These are phyloP conservation scores for Chionodraco myersi DNA, from an alignment of 2,113 vertebrate genomes.

Conservation along the genomic window DNA sequence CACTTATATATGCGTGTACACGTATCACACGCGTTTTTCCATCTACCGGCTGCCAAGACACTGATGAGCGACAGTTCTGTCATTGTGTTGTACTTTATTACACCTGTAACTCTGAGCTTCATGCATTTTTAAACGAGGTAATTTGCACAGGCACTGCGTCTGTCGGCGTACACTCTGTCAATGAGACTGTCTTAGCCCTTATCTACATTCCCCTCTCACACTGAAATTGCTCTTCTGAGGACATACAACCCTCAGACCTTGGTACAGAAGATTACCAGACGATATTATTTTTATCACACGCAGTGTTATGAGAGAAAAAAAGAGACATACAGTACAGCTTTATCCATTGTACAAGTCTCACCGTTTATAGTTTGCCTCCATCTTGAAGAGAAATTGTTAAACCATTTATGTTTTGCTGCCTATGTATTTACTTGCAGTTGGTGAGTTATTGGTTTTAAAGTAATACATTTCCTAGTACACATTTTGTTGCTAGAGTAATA, in stretches of 20 bases:
- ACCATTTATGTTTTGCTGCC: constrained; percentile 7
- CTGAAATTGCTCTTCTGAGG: constrained; percentile 61
- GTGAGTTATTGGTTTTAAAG: constrained; percentile 12
- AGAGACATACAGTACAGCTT: neutral
- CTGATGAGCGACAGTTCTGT: constrained; percentile 69
- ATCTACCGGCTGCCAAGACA: constrained; percentile 47
- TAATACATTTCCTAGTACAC: neutral
- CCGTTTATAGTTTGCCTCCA: neutral
- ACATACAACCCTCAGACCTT: constrained; percentile 52
- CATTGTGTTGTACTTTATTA: constrained; percentile 79
- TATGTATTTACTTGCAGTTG: neutral
- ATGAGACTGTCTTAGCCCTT: constrained; percentile 53
- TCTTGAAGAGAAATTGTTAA: constrained; percentile 26
- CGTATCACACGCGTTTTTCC: neutral
- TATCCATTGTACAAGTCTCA: constrained; percentile 11
- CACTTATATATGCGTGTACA: constrained; percentile 12
- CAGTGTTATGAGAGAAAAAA: constrained; percentile 28
- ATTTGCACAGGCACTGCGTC: constrained; percentile 79
- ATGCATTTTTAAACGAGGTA: constrained; percentile 86
- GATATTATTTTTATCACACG: constrained; percentile 62
- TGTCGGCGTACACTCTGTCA: constrained; percentile 60
- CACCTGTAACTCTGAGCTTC: constrained; percentile 81
- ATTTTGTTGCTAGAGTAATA: neutral
- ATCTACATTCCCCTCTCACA: constrained; percentile 64
- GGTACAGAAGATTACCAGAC: constrained; percentile 58